Conservation (phyloP, 2,797 vertebrate genomes). For the Ctenochaetus hawaiiensis region DNA sequence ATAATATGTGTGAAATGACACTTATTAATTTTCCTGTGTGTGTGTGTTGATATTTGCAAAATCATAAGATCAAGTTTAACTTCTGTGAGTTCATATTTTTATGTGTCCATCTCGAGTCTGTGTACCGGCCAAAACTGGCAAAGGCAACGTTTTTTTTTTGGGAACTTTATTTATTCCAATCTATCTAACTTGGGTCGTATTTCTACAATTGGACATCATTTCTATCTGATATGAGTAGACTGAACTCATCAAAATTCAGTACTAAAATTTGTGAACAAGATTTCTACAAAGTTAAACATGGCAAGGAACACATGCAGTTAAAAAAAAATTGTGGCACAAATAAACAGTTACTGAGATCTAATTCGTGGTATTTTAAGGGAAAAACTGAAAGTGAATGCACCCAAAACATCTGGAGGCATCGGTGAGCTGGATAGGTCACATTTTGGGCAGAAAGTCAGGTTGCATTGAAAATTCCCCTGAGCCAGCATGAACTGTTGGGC, state of each 20-base stretch:
- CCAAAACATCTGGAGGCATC: not conserved
- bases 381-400: not conserved
- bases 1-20: not conserved
- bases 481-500: not conserved
- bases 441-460: not conserved
- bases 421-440: not conserved
- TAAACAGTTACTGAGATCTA: not conserved
- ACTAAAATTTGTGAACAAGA: not conserved
- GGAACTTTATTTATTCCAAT: not conserved
- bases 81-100: not conserved
- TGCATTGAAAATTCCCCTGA: not conserved
- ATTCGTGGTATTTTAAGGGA: not conserved
- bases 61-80: not conserved
- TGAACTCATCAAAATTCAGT: not conserved
- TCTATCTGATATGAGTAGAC: not conserved
- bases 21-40: not conserved
- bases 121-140: not conserved
- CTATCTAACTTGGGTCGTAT: not conserved
- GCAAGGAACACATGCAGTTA: not conserved
- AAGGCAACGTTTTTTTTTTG: not conserved
- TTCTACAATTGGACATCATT: not conserved
- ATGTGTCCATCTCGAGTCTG: conserved; percentile 35
- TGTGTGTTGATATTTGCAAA: conserved; percentile 17
- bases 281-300: not conserved
- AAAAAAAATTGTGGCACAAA: not conserved